Evolutionary conservation across 2,888 invertebrate species (phyloP).

Genomic region (Adelphocoris suturalis): DNA sequence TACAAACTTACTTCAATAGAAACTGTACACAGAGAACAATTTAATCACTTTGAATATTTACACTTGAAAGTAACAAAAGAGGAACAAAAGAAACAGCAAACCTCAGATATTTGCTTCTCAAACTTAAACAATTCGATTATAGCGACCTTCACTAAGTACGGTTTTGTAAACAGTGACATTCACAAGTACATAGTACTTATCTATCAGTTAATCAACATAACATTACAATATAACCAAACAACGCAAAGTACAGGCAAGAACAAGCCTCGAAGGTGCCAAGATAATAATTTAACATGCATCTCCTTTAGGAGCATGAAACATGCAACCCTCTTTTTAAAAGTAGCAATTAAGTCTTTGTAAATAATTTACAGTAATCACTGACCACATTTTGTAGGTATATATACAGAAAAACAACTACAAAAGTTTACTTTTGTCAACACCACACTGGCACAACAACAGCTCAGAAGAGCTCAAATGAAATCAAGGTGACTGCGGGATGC

Average conservation of each 20-base stretch:
- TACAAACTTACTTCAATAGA: conserved; percentile 69
- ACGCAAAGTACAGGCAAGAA: conserved; percentile 43
- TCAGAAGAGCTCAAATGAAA: conserved; percentile 14
- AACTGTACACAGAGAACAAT: conserved; percentile 75
- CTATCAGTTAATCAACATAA: conserved; percentile 50
- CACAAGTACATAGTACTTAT: conserved; percentile 74
- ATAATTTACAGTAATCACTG: conserved; percentile 67
- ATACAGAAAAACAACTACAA: conserved; percentile 8
- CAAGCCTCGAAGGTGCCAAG: conserved; percentile 52
- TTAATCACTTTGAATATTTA: conserved; percentile 65
- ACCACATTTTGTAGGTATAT: conserved; percentile 51
- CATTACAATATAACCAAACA: conserved; percentile 51
- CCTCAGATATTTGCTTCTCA: conserved; percentile 61
- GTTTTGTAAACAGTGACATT: conserved; percentile 72
- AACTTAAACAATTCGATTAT: conserved; percentile 71
- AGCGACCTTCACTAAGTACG: conserved; percentile 73
- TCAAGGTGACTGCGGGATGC: background rate
- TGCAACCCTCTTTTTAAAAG: conserved; percentile 36
- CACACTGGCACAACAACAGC: conserved; percentile 50
- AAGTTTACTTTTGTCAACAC: conserved; percentile 26
- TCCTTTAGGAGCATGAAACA: background rate
- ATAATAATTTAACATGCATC: conserved; percentile 33
- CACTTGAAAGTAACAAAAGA: conserved; percentile 75
- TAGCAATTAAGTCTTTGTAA: conserved; percentile 54
- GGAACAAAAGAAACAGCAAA: conserved; percentile 75